These are phyloP conservation scores for Neoarius graeffei DNA, from an alignment of 2,113 vertebrate genomes.

Conservation along the genomic window DNA sequence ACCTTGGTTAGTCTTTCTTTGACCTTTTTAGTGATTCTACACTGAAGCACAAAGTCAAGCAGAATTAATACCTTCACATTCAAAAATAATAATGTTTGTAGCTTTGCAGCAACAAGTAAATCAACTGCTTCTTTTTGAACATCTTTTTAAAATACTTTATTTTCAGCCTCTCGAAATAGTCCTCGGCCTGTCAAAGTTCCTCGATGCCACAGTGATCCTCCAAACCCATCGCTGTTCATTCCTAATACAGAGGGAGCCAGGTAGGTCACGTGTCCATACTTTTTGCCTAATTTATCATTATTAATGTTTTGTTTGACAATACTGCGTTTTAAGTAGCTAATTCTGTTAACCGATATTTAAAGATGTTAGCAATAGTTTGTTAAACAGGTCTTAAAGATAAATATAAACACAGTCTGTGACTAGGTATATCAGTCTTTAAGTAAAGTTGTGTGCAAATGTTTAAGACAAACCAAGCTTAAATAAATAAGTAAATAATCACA, in stretches of 20 bases:
- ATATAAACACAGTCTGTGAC: not conserved
- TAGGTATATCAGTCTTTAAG: too few species aligned
- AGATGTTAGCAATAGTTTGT: not conserved
- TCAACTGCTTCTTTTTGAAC: not conserved
- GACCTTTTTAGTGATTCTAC: not conserved
- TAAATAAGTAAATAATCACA: too few species aligned
- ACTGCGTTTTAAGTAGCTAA: not conserved
- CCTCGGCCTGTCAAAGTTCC: slow-evolving; percentile 96
- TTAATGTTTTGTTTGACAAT: not conserved
- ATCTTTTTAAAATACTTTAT: slow-evolving; percentile 6
- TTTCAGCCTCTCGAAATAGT: slow-evolving; percentile 87
- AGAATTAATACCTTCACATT: not conserved
- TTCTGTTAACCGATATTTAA: not conserved
- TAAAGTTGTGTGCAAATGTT: too few species aligned
- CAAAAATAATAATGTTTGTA: not conserved
- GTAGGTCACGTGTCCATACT: slow-evolving; percentile 65
- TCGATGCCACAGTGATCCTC: slow-evolving; percentile 96
- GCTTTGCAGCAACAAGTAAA: not conserved
- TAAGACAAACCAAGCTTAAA: too few species aligned
- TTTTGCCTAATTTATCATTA: not conserved
- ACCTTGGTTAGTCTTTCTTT: slow-evolving; percentile 80
- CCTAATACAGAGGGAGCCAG: slow-evolving; percentile 91
- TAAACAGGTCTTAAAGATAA: too few species aligned
- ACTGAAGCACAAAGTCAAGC: not conserved
- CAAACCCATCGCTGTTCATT: slow-evolving; percentile 93